These are phyloP conservation scores for Scylla paramamosain DNA, from an alignment of 1,140 invertebrate genomes.

Conservation along the genomic window DNA sequence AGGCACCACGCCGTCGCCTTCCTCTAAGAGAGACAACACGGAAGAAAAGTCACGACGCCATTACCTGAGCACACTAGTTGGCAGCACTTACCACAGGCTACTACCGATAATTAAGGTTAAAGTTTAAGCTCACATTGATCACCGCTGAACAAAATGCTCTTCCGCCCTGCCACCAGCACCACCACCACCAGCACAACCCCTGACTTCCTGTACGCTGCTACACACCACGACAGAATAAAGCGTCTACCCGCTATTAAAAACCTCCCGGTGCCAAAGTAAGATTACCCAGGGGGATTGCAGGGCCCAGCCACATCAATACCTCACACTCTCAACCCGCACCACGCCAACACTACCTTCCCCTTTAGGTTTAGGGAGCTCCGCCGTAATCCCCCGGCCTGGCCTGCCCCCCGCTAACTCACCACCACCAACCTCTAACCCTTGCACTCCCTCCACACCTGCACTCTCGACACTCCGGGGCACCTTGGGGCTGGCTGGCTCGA, in stretches of 20 bases:
- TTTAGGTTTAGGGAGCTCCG: neutral
- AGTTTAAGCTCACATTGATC: neutral
- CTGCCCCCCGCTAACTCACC: neutral
- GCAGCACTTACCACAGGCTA: neutral
- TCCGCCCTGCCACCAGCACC: neutral
- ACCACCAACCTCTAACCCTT: neutral
- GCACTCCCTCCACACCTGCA: too few species aligned
- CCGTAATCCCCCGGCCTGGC: neutral
- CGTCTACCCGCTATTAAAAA: neutral
- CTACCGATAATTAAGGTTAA: neutral
- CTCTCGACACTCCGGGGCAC: too few species aligned
- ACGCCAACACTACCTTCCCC: neutral
- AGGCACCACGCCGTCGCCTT: too few species aligned
- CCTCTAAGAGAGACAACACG: neutral
- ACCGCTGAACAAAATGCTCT: neutral
- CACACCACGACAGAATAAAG: neutral
- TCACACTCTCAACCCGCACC: neutral
- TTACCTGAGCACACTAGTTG: neutral
- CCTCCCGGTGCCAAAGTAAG: neutral
- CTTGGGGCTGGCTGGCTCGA: too few species aligned
- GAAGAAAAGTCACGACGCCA: neutral
- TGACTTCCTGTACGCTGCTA: neutral
- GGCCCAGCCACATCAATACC: slow-evolving; percentile 18
- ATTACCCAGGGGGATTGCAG: neutral
- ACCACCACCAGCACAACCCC: neutral